Base-by-base conservation (phyloP, 1,140 invertebrate genomes). In the Aporrectodea caliginosa region DNA sequence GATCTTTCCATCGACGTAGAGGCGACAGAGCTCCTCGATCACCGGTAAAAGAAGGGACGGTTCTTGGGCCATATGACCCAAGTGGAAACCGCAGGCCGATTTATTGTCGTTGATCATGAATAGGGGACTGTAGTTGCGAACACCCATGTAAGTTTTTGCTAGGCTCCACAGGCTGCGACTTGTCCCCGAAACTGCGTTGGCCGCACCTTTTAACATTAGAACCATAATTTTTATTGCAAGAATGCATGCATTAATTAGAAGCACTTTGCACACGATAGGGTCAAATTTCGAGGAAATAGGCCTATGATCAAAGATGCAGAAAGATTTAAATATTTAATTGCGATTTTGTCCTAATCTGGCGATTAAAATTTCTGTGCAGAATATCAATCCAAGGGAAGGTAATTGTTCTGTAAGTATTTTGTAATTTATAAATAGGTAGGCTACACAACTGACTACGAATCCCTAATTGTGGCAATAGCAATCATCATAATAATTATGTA, bases 1-100 rank as follows among this genome's bases (percentile, higher is more conserved):
- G 80, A 96, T 93, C 86, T 93, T 92, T 33, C 92, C 92, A 75
- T 94, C 91, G 43, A 88, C 90, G 91, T 93, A 95, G 32, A 95
- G 86, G 68, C 91, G 86, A 84, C 94, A 92, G 0, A 95, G 91
- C 84, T 91, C 91, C 33, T 92, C 89, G 33, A 95, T 92, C 12
- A 92, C 90, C 58, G 89, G 88, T 71, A 91, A 90, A 0, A 95
- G 91, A 83, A 92, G 93, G 22, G 90, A 91, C 35, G 92, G 90
- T 76, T 92, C 92, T n/a, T 92, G 92, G 16, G 27, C 35, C 22
- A 78, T 12, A 35, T 22, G 30, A 1, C 69, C 77, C 77, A 78
- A 34, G 33, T 75, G 1, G n/a, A 74, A 78, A 32, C 77, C 77
- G 71, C 43, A 58, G 6, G 43, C 43, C 43, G 75, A 33, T 35